Evolutionary conservation across 2,113 vertebrate species (phyloP), one percentile per base, ranked within the genome.

Genomic region (Lagopus leucura): DNA sequence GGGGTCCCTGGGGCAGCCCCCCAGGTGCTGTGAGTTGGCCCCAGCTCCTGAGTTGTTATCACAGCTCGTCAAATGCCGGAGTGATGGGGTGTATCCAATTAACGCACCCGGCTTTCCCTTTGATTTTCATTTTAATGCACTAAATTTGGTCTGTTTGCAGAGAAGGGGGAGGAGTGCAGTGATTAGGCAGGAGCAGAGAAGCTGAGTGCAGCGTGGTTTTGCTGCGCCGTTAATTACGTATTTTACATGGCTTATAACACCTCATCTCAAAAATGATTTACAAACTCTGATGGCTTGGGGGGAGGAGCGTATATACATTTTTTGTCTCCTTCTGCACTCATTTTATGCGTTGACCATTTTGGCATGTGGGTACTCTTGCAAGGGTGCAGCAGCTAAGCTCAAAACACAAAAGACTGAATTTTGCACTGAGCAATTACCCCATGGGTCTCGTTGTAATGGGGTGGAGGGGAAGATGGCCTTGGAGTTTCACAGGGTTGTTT

Each of bases 171-270:
- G 75, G 89, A 84, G 66, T 61, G 80, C 0, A 6, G 27, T 93
- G 93, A 92, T 93, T 80, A 93, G 83, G 50, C 85, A 92, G 82
- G 70, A 96, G 40, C 5, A 1, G 61, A 94, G 85, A 93, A 91
- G 85, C 90, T 83, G 90, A 80, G 81, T 25, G 65, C 36, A 81
- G 89, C 0, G 0, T 64, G 84, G 12, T 30, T 89, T 88, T 93
- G 58, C 75, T 78, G 70, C 86, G 71, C 86, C 3, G 36, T 94
- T 94, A 87, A 95, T 95, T 82, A 81, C 57, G 28, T 89, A 72
- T 86, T 92, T 91, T 78, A 82, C 57, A 61, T 92, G 92, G 88
- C 71, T 87, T 92, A 81, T 89, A 92, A 76, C 81, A 76, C 64
- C 50, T 76, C 78, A 65, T 91, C 89, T 88, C 72, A 82, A 45